Evolutionary conservation across 1,140 invertebrate genomes (phyloP), one percentile per base, ranked within the genome.

Genomic region (Cydia strobilella): DNA sequence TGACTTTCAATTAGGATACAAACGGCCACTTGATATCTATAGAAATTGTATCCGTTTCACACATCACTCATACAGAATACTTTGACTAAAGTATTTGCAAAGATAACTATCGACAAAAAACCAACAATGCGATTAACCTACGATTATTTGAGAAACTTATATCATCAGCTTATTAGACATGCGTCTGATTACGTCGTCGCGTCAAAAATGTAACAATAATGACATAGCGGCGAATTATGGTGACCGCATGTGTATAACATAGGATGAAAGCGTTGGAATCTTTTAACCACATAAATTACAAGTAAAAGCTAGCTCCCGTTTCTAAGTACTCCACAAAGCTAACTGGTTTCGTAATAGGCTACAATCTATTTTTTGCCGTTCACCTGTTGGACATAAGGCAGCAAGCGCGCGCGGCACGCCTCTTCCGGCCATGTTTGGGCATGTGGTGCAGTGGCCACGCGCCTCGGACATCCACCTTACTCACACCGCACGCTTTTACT

Each of bases 301-400:
- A 92, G 90, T 92, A 92, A 92, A 92, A 92, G 90, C 83, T 84
- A 82, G 82, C 82, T 92, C 86, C 86, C 84, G 84, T 87, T 86
- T 86, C 79, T 77, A 82, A 84, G 78, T 82, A 79, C 75, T 62
- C 71, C 65, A 77, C 75, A 76, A 77, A 80, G 76, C 73, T 48
- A 84, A 89, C 90, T 84, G 86, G 90, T 92, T 90, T 83, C 76
- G 76, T 88, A 86, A 87, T 89, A 84, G 84, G 80, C 77, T 83
- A 76, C 81, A 84, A 81, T 87, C 79, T 85, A 85, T 89, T 91
- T 90, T 90, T 90, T 90, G 80, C 88, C 87, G 76, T 86, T 90
- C 88, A 92, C 89, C 88, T 86, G 89, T 85, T 85, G 79, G 76
- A 18, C 48, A 78, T 80, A 78, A 80, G 78, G 77, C 77, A 80